Conservation (phyloP, 2,888 invertebrate species). For the Habroteleia sp. region DNA sequence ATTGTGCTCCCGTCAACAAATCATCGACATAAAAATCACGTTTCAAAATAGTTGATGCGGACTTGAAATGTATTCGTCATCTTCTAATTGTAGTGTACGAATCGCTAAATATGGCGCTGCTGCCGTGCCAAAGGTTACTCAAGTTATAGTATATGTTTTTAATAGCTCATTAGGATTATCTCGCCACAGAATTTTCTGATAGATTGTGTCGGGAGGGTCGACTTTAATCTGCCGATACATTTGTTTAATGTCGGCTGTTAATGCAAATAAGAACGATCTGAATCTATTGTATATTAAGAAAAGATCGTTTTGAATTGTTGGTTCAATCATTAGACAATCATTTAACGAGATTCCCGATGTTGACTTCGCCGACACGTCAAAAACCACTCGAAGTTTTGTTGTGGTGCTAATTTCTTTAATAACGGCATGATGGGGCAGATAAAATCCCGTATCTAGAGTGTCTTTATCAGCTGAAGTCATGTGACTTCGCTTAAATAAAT, state of each 20-base stretch:
- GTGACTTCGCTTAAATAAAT: too few species aligned
- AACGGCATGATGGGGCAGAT: conserved; percentile 16
- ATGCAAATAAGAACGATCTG: background rate
- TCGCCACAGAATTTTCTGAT: conserved; percentile 31
- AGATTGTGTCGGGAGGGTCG: background rate
- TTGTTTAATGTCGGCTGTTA: conserved; percentile 67
- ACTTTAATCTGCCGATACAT: conserved; percentile 69
- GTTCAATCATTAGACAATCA: conserved; percentile 26
- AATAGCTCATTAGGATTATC: background rate
- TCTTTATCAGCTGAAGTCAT: background rate
- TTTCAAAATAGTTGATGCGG: background rate
- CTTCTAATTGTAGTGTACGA: conserved; percentile 60
- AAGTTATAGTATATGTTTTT: conserved; percentile 9
- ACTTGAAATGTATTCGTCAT: background rate
- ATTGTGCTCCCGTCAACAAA: background rate
- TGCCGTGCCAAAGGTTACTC: conserved; percentile 37
- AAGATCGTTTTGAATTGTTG: conserved; percentile 4
- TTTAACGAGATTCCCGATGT: conserved; percentile 20
- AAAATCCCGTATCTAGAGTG: conserved; percentile 1
- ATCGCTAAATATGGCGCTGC: conserved; percentile 65
- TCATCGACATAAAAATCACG: background rate
- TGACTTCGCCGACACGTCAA: conserved; percentile 17
- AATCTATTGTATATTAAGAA: conserved; percentile 18
- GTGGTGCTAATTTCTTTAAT: conserved; percentile 17
- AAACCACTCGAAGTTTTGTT: conserved; percentile 1